Evolutionary conservation across 2,113 vertebrate species (phyloP), one percentile per base, ranked within the genome.

Genomic region (Agapornis roseicollis): DNA sequence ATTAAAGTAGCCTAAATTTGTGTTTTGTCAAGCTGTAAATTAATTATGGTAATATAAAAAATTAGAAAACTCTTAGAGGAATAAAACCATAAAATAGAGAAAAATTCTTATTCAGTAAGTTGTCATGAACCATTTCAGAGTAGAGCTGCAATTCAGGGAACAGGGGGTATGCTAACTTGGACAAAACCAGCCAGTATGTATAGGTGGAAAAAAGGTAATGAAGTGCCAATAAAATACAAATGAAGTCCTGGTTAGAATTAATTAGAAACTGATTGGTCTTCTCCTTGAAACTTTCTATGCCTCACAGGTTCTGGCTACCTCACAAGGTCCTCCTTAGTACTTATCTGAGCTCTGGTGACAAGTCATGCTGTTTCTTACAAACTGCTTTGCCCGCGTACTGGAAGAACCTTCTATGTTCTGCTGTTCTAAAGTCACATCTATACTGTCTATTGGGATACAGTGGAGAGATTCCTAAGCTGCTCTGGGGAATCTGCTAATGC

Each of bases 151-250:
- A 50, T 73, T 88, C 66, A 89, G 68, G 52, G 58, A 82, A 24
- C 33, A 80, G 39, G 10, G 5, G 63, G 18, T 56, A 20, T 19
- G 29, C 37, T 90, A 70, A 77, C 56, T 55, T 77, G 46, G 66
- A 87, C 42, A 60, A 93, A 89, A 80, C 61, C 56, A 93, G 37
- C 63, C 91, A 91, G 64, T 82, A 47, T 25, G 33, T 80, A 29
- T 23, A 77, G 60, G 33, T 86, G 60, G 55, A 83, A 93, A 93
- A 91, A 87, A 78, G 6, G 1, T 64, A 82, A 29, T 63, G 28
- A 77, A 76, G 20, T 74, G 17, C 33, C n/a, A 77, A 74, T 89
- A 73, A 89, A 91, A 90, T 85, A 50, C 70, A 90, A 80, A 94
- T 88, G 58, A 92, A 70, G 35, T 25, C 89, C 44, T 2, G 1